Base-by-base conservation (phyloP, 2,113 vertebrate species). In the Cavia porcellus region DNA sequence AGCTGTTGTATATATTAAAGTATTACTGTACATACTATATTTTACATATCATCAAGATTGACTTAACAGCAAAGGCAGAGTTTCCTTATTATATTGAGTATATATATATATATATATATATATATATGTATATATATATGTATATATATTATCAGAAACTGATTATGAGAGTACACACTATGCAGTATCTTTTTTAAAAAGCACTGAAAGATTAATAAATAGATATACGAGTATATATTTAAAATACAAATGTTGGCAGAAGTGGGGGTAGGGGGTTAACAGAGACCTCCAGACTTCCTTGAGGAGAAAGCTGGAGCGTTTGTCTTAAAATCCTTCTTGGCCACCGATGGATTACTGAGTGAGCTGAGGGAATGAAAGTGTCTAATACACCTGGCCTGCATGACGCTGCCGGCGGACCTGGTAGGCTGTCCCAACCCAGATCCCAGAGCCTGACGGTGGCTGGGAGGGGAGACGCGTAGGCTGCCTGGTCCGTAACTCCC, bases 1-100 rank as follows among this genome's bases (percentile, higher is more conserved):
- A 95, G 85, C 77, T 86, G 25, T 89, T 96, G 96, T 83, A 84
- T 96, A 95, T 75, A 94, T 96, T 97, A 96, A 95, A 95, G 82
- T 90, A 90, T 95, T 96, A 80, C 57, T 96, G 95, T 96, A 92
- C 96, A 89, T 42, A 87, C 47, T 47, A 64, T 90, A 94, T 79
- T 97, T 94, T 95, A 68, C 25, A n/a, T 86, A 79, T 96, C 96
- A 97, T 96, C 92, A 96, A 93, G 95, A 93, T 35, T 80, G 86
- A 97, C 94, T 90, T 93, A 97, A 70, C 92, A 97, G 19, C 66
- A 5, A 95, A 96, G 91, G 70, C 77, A 90, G 68, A 77, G 70
- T 93, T 96, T 96, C 84, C 25, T 93, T 80, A 74, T 64, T 91
- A 74, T 47, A 55, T 1, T 50, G 84, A 96, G 47, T 92, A 94